Base-by-base conservation (phyloP, 1,140 invertebrate genomes). In the Mamestra configurata region DNA sequence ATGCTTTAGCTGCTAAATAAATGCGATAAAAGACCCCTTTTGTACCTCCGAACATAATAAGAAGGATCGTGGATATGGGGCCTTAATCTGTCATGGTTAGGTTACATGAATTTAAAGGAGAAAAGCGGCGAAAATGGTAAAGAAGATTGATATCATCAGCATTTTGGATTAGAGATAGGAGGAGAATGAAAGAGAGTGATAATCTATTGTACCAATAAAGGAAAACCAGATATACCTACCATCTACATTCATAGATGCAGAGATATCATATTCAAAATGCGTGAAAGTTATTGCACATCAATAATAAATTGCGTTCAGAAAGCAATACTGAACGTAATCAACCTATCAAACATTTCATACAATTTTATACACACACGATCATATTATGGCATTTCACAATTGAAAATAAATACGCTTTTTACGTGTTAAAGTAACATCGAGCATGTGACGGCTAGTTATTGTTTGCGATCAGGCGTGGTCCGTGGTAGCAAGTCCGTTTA, bases 401-500 rank as follows among this genome's bases (percentile, higher is more conserved):
- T 70, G 40, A 70, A 70, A 70, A 70, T 70, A 46, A 70, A 70
- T 49, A 46, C 66, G 20, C 20, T 66, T 66, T 66, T 66, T 66
- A 46, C 37, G 40, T 68, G 64, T 46, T 46, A 46, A 68, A 22
- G 24, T 73, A 15, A 55, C 71, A 75, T 15, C 31, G 27, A 68
- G 37, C 35, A 40, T 27, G 61, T 55, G 59, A 77, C 61, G 53
- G 75, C 61, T 53, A 51, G 43, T 40, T 66, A 53, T 68, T 77
- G 22, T 55, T 68, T 66, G 31, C 49, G 43, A 53, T 55, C 46
- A 53, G 59, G 18, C 20, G 37, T 43, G 27, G 55, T n/a, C 59
- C 59, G 37, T 31, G 66, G 66, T 27, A 49, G 24, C 75, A 43
- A 82, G 82, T 76, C 80, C 75, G 75, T 82, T 86, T 89, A 89